Conservation (phyloP, 2,797 vertebrate genomes). For the Sparidentex hasta region DNA sequence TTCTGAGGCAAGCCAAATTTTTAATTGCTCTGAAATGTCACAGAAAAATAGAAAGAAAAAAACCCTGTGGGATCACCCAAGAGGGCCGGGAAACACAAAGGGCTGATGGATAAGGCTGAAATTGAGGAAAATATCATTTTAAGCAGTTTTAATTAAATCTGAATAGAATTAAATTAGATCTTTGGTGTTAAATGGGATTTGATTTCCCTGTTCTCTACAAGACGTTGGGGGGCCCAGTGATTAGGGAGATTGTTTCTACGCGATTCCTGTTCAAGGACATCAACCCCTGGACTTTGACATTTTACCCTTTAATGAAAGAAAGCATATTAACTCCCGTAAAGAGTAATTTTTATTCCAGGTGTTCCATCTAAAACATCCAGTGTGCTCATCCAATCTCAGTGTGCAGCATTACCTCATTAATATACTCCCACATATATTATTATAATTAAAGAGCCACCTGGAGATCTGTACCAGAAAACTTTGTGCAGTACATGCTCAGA, state of each 20-base stretch:
- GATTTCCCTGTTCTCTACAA: slow-evolving; percentile 27
- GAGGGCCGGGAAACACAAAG: slow-evolving; percentile 45
- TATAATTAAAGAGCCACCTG: background rate
- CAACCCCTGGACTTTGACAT: background rate
- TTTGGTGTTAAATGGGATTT: slow-evolving; percentile 49
- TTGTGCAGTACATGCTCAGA: background rate
- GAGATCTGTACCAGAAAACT: background rate
- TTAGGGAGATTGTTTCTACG: slow-evolving; percentile 36
- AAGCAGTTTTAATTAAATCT: slow-evolving; percentile 59
- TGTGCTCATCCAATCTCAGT: background rate
- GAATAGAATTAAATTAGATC: slow-evolving; percentile 52
- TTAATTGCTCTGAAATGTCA: slow-evolving; percentile 62
- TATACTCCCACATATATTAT: slow-evolving; percentile 8
- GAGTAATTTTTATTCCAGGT: slow-evolving; percentile 6
- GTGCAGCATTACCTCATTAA: background rate
- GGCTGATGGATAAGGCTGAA: slow-evolving; percentile 51
- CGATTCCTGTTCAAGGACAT: slow-evolving; percentile 19
- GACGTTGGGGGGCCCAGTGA: slow-evolving; percentile 33
- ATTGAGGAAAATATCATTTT: slow-evolving; percentile 42
- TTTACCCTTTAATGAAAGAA: slow-evolving; percentile 24
- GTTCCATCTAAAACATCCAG: background rate
- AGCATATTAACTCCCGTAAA: slow-evolving; percentile 5
- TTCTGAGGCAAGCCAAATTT: slow-evolving; percentile 30
- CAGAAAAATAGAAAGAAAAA: slow-evolving; percentile 7
- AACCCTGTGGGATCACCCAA: slow-evolving; percentile 27